These are phyloP conservation scores for Neoseiulus cucumeris DNA, from an alignment of 1,140 invertebrate genomes.

Conservation along the genomic window DNA sequence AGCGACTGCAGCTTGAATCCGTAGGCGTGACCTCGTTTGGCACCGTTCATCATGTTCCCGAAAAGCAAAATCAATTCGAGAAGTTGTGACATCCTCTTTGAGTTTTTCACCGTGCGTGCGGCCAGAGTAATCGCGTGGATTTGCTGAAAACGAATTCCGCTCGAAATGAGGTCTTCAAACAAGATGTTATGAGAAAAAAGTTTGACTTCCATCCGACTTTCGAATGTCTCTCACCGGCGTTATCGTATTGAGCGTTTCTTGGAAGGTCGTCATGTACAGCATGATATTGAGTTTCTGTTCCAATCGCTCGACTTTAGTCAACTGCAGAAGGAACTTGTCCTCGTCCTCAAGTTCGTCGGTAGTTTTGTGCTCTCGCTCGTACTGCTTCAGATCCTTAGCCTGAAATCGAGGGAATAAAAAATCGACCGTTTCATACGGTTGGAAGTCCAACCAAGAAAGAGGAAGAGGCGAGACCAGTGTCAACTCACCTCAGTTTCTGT, in stretches of 20 bases:
- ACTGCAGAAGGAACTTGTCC: slow-evolving; percentile 71
- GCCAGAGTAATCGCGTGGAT: slow-evolving; percentile 79
- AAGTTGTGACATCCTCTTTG: slow-evolving; percentile 65
- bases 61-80: slow-evolving; percentile 65
- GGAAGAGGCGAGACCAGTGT: neutral
- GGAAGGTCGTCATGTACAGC: slow-evolving; percentile 92
- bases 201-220: slow-evolving; percentile 16
- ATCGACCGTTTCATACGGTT: no score
- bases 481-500: slow-evolving; percentile 60
- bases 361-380: slow-evolving; percentile 69
- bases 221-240: slow-evolving; percentile 45
- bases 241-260: slow-evolving; percentile 74
- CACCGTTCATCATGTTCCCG: slow-evolving; percentile 95
- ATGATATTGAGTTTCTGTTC: slow-evolving; percentile 87
- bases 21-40: slow-evolving; percentile 85
- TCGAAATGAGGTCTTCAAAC: neutral
- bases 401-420: slow-evolving; percentile 25
- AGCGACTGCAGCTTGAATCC: slow-evolving; percentile 93
- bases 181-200: no score
- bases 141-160: slow-evolving; percentile 40
- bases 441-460: no score
- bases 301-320: slow-evolving; percentile 84
- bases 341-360: slow-evolving; percentile 77
- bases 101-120: slow-evolving; percentile 70
- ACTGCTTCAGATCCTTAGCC: slow-evolving; percentile 78